phyloP scores from a whole-genome alignment of 2,797 vertebrate species.

The Enteromius unitaeniatus region DNA sequence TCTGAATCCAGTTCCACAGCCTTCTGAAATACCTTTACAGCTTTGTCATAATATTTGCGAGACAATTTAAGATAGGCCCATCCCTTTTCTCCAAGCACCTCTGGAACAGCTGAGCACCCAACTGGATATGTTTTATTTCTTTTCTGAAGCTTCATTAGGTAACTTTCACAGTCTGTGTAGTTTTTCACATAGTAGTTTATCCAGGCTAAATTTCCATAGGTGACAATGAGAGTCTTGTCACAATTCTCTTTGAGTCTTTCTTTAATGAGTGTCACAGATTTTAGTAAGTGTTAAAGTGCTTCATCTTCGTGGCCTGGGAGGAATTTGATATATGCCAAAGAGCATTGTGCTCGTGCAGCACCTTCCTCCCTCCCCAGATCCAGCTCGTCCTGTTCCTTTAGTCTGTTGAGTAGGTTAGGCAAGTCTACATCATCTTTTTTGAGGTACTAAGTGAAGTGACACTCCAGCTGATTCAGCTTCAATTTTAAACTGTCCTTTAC shows the following conservation, averaged over 20 bases:
- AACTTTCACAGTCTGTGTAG: slow-evolving; percentile 67
- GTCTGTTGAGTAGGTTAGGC: slow-evolving; percentile 67
- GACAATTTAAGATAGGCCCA: slow-evolving; percentile 78
- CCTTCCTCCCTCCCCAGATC: slow-evolving; percentile 44
- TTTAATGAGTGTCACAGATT: slow-evolving; percentile 70
- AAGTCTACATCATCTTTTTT: slow-evolving; percentile 69
- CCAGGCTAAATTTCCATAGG: slow-evolving; percentile 82
- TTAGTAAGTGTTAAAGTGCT: slow-evolving; percentile 71
- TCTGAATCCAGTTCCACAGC: slow-evolving; percentile 74
- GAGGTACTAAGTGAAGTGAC: slow-evolving; percentile 82
- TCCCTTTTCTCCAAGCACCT: slow-evolving; percentile 76
- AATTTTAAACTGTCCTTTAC: slow-evolving; percentile 62
- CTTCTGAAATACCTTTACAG: slow-evolving; percentile 75
- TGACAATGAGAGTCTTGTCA: slow-evolving; percentile 72
- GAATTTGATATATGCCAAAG: slow-evolving; percentile 73
- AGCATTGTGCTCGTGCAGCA: slow-evolving; percentile 66
- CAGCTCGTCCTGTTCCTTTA: slow-evolving; percentile 65
- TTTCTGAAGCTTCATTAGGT: slow-evolving; percentile 68
- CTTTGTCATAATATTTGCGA: slow-evolving; percentile 66
- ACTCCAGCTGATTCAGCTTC: slow-evolving; percentile 74
- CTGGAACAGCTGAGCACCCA: slow-evolving; percentile 40
- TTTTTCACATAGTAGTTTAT: slow-evolving; percentile 72
- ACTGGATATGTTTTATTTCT: slow-evolving; percentile 57
- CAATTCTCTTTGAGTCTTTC: slow-evolving; percentile 56
- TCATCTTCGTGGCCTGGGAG: slow-evolving; percentile 71